These are phyloP conservation scores for Nothoprocta pentlandii DNA, from an alignment of 2,113 vertebrate genomes.

Conservation along the genomic window DNA sequence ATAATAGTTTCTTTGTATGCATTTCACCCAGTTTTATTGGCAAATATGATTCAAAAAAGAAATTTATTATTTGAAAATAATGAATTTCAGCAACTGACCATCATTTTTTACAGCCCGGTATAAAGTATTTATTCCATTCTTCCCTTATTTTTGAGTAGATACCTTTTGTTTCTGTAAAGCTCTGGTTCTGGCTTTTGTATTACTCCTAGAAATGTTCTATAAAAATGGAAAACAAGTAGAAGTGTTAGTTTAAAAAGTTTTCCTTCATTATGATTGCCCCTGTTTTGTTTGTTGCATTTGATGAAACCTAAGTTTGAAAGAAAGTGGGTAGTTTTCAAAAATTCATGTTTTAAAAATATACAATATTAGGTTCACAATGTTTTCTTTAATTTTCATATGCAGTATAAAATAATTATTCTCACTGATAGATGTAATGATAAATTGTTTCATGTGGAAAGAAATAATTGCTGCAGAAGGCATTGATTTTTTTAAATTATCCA, in stretches of 20 bases:
- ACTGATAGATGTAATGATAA: not conserved
- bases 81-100: not conserved
- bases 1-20: not conserved
- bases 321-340: not conserved
- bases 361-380: not conserved
- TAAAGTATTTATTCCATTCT: not conserved
- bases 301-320: not conserved
- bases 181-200: not conserved
- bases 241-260: not conserved
- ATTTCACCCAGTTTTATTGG: not conserved
- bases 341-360: not conserved
- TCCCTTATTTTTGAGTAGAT: not conserved
- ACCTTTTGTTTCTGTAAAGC: not conserved
- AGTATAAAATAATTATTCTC: not conserved
- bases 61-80: not conserved
- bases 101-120: not conserved
- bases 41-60: not conserved
- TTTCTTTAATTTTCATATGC: not conserved
- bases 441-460: not conserved
- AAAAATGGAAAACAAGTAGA: not conserved
- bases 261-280: not conserved
- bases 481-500: not conserved
- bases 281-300: not conserved
- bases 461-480: not conserved
- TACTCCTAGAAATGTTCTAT: not conserved